Evolutionary conservation across 2,797 vertebrate species (phyloP).

Genomic region (Manis crassicaudata): DNA sequence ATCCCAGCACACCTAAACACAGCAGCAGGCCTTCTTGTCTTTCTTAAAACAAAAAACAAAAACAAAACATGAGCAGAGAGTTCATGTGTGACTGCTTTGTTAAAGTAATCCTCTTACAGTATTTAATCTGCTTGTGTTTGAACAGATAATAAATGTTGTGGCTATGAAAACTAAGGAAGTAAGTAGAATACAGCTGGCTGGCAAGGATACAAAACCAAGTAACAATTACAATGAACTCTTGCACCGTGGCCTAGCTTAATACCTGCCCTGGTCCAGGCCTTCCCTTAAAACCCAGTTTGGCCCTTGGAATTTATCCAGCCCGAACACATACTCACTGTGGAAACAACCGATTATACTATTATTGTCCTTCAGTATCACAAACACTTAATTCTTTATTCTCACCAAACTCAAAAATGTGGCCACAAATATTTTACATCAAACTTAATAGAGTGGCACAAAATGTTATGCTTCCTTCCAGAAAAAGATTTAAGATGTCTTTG

Average conservation of each 20-base stretch:
- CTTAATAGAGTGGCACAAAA: not conserved
- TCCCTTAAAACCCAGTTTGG: conserved; percentile 1
- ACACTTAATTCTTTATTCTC: not conserved
- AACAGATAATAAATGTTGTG: conserved; percentile 55
- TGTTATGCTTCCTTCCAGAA: not conserved
- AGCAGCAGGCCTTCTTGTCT: not conserved
- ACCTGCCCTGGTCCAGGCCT: not conserved
- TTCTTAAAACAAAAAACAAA: conserved; percentile 41
- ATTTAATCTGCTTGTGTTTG: conserved; percentile 69
- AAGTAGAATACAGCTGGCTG: conserved; percentile 34
- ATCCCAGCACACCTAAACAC: not conserved
- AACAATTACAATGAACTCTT: conserved; percentile 6
- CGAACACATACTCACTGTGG: not conserved
- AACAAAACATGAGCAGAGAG: not conserved
- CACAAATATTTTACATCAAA: not conserved
- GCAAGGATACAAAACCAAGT: not conserved
- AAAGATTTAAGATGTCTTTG: not conserved
- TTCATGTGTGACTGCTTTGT: conserved; percentile 53
- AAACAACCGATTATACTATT: conserved; percentile 37
- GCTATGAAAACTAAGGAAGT: conserved; percentile 63
- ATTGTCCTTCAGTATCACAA: conserved; percentile 8
- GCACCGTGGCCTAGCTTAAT: not conserved
- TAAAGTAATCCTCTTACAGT: conserved; percentile 66
- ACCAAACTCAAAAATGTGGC: conserved; percentile 27
- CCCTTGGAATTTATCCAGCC: not conserved